A percentile compares a stretch with the other conserved stretches of the same genome.
phyloP scores from a whole-genome alignment of 2,797 vertebrate genomes.

The Arrhamphus sclerolepis region DNA sequence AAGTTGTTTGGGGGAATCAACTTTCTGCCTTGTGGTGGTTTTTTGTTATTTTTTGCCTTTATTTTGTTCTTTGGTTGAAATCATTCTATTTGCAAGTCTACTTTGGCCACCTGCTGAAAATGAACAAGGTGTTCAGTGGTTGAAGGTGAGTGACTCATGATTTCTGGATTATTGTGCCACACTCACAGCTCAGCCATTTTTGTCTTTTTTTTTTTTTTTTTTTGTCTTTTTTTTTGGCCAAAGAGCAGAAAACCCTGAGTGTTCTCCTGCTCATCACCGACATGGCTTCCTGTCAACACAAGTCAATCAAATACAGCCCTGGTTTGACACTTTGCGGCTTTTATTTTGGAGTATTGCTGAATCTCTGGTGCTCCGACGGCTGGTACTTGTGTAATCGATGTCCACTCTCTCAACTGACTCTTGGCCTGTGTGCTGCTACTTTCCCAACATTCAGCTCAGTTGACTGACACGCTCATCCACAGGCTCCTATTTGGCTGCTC shows the following conservation, averaged over 20 bases:
- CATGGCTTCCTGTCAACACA: slow-evolving; percentile 65
- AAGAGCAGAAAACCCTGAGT: slow-evolving; percentile 57
- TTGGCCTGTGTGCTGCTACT: slow-evolving; percentile 63
- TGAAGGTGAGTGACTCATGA: slow-evolving; percentile 37
- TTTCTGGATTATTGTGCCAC: slow-evolving; percentile 28
- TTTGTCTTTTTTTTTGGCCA: slow-evolving; percentile 33
- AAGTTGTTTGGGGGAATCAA: neutral
- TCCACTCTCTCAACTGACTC: slow-evolving; percentile 66
- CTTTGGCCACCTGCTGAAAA: slow-evolving; percentile 43
- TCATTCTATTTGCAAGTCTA: slow-evolving; percentile 34
- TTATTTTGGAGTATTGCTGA: slow-evolving; percentile 75
- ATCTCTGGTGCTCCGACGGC: slow-evolving; percentile 71
- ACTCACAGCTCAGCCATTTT: slow-evolving; percentile 68
- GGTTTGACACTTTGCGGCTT: slow-evolving; percentile 68
- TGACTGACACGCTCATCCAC: slow-evolving; percentile 12
- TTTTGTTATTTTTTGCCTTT: neutral
- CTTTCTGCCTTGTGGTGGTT: neutral
- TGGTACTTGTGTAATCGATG: slow-evolving; percentile 76
- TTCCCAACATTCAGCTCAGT: slow-evolving; percentile 23
- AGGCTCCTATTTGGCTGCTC: slow-evolving; percentile 18
- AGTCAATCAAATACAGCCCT: slow-evolving; percentile 66
- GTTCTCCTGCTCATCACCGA: slow-evolving; percentile 48
- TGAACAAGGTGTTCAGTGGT: slow-evolving; percentile 42
- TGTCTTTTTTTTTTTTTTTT: neutral
- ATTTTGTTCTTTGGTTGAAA: neutral